Evolutionary conservation across 2,888 invertebrate genomes (phyloP).

Genomic region (Drosophila gaucha): DNA sequence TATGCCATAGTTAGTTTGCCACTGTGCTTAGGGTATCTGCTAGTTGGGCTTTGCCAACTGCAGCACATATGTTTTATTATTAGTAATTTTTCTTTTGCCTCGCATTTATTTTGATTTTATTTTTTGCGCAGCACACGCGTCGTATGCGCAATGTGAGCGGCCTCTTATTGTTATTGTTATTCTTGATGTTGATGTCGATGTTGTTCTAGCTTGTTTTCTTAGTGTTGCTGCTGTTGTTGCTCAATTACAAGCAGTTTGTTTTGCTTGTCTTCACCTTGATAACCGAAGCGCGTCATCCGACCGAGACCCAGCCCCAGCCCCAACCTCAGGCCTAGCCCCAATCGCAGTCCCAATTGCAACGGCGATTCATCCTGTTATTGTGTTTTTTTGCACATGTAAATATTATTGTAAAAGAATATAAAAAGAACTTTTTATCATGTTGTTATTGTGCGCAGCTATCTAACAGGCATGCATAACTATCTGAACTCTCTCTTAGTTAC

Average conservation of each 20-base stretch:
- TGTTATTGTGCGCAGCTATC: slow-evolving; percentile 15
- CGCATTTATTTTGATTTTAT: slow-evolving; percentile 9
- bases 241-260: slow-evolving; percentile 50
- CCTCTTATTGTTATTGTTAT: slow-evolving; percentile 10
- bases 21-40: neutral
- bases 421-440: slow-evolving; percentile 29
- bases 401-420: slow-evolving; percentile 15
- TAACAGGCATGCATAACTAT: neutral
- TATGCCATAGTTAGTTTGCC: neutral
- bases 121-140: slow-evolving; percentile 36
- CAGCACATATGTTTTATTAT: neutral
- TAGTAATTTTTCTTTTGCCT: neutral
- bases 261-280: slow-evolving; percentile 63
- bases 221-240: slow-evolving; percentile 22
- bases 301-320: neutral
- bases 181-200: slow-evolving; percentile 12
- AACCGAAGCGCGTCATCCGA: slow-evolving; percentile 42
- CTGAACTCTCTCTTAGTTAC: neutral
- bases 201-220: slow-evolving; percentile 14
- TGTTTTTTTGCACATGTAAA: slow-evolving; percentile 24
- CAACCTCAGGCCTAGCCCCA: neutral
- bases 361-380: slow-evolving; percentile 37
- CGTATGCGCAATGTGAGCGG: slow-evolving; percentile 62
- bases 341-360: neutral
- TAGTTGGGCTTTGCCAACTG: neutral